These are phyloP conservation scores for Gasterosteus nipponicus DNA, from an alignment of 2,113 vertebrate genomes.

Conservation along the genomic window DNA sequence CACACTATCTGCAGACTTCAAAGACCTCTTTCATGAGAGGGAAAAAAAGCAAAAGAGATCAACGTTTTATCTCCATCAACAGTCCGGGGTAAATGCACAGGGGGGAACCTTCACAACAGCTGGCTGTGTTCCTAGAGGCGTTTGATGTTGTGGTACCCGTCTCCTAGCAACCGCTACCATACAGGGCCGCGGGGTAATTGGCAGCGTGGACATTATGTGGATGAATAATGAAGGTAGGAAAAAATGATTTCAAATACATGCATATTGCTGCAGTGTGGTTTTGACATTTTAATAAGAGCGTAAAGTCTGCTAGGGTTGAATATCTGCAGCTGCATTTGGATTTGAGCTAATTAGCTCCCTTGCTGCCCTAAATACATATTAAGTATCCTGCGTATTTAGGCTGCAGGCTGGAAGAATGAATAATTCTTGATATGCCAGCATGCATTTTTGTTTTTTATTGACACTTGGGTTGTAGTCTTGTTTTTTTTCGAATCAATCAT, in stretches of 20 bases:
- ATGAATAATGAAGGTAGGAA: not conserved
- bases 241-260: not conserved
- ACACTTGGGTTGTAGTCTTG: not conserved
- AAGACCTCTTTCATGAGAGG: conserved; percentile 41
- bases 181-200: not conserved
- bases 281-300: not conserved
- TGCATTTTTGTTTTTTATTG: conserved; percentile 17
- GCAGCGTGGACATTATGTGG: not conserved
- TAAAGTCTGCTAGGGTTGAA: not conserved
- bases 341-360: conserved; percentile 22
- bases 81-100: conserved; percentile 18
- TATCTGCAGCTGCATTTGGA: not conserved
- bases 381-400: conserved; percentile 15
- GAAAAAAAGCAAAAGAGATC: conserved; percentile 11
- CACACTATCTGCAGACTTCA: conserved; percentile 40
- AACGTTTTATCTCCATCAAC: conserved; percentile 37
- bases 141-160: conserved; percentile 54
- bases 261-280: not conserved
- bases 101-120: conserved; percentile 25
- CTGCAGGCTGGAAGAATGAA: not conserved
- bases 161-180: conserved; percentile 8
- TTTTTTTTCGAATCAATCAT: not conserved
- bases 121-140: conserved; percentile 21
- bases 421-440: conserved; percentile 6
- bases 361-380: conserved; percentile 38